A percentile compares a stretch with the other conserved stretches of the same genome.
phyloP scores from a whole-genome alignment of 2,113 vertebrate species.

The Tyrannus savana region DNA sequence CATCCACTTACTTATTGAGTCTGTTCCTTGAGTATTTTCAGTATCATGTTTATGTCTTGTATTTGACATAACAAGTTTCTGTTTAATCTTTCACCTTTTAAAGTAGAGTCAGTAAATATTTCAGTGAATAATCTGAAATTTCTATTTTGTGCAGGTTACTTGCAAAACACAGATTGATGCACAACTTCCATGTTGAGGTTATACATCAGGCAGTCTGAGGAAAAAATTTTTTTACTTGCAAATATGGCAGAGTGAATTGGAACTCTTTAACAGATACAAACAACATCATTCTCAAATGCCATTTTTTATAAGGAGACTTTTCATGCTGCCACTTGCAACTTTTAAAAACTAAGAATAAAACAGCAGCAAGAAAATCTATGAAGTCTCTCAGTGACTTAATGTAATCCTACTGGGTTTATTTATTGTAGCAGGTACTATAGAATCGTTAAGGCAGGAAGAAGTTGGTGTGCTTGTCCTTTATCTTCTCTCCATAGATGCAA shows the following conservation, averaged over 20 bases:
- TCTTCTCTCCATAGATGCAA: background rate
- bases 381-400: background rate
- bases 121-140: slow-evolving; percentile 14
- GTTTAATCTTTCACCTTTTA: background rate
- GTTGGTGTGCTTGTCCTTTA: background rate
- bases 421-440: background rate
- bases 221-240: background rate
- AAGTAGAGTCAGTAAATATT: slow-evolving; percentile 18
- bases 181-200: background rate
- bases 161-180: background rate
- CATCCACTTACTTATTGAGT: background rate
- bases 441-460: background rate
- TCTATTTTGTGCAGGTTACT: background rate
- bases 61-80: background rate
- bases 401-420: background rate
- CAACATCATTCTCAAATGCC: background rate
- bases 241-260: background rate
- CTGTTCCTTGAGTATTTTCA: background rate
- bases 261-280: background rate
- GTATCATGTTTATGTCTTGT: background rate
- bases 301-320: background rate
- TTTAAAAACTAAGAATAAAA: background rate
- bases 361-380: background rate
- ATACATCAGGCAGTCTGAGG: background rate
- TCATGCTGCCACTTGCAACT: background rate